Conservation (phyloP, 2,888 invertebrate genomes). For the Uropetala carovei region DNA sequence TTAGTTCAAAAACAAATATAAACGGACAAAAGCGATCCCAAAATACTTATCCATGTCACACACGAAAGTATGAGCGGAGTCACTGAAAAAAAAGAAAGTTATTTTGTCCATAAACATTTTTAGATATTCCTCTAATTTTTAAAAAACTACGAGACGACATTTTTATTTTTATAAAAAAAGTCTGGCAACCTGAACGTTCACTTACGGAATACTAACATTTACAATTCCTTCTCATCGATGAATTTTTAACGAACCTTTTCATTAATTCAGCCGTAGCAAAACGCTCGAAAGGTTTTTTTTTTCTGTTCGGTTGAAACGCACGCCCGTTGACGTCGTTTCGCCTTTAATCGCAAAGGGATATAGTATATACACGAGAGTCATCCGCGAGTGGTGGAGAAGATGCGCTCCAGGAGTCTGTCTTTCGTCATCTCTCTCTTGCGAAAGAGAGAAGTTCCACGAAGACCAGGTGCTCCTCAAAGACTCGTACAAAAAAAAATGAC, state of each 20-base stretch:
- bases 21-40: too few species aligned
- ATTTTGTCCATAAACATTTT: too few species aligned
- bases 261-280: slow-evolving; percentile 4
- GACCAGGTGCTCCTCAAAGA: background rate
- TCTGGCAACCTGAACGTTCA: too few species aligned
- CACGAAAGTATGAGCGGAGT: too few species aligned
- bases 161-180: too few species aligned
- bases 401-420: background rate
- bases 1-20: too few species aligned
- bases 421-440: background rate
- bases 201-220: too few species aligned
- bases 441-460: background rate
- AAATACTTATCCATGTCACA: too few species aligned
- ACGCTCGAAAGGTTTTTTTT: background rate
- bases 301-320: background rate
- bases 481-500: background rate
- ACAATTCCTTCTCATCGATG: too few species aligned
- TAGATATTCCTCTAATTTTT: too few species aligned
- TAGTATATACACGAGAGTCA: background rate
- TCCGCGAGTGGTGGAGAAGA: background rate
- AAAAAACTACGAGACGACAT: too few species aligned
- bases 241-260: background rate
- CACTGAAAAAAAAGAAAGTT: too few species aligned
- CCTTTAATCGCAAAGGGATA: background rate
- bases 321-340: background rate